Evolutionary conservation across 2,113 vertebrate species (phyloP), one percentile per base, ranked within the genome.

Genomic region (Lepidothrix coronata): DNA sequence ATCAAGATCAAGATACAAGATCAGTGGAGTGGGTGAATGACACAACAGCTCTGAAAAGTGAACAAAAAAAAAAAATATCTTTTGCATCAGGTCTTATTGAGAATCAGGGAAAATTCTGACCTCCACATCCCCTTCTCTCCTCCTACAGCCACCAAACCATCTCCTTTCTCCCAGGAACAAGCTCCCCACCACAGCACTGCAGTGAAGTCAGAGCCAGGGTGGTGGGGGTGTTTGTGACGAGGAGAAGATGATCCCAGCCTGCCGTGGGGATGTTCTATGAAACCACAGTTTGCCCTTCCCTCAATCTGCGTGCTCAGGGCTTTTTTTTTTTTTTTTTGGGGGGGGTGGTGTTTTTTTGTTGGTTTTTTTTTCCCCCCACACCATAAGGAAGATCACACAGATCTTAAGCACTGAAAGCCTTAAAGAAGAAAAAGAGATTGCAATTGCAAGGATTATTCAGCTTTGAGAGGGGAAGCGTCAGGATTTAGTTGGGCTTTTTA

Each of bases 401-500:
- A 66, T 87, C 84, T 88, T 84, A 86, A 90, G 57, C 82, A 57
- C 0, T 7, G 39, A 71, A 83, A 93, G 76, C 44, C 70, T 89
- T 92, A 65, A 88, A 86, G 63, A 86, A 3, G 2, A 91, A 91
- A 48, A 85, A 59, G 66, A 82, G 65, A 54, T 62, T 43, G 73
- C 54, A 61, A 43, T 62, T 57, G 76, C 5, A 12, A 72, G 86
- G 92, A 94, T 96, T 95, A 92, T 76, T 94, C 46, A 52, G 70
- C 86, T 93, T 91, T 62, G 62, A 78, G 72, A 93, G 41, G 68
- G 35, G 62, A 87, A 94, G 70, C 23, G 0, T 54, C n/a, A 39
- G 73, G 96, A 51, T 87, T 96, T 93, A 82, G 41, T 61, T 33
- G 54, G 79, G 70, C 49, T 91, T 91, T 76, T 92, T 81, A 89